These are phyloP conservation scores for Corythaixoides concolor DNA, from an alignment of 2,113 vertebrate genomes.

Conservation along the genomic window DNA sequence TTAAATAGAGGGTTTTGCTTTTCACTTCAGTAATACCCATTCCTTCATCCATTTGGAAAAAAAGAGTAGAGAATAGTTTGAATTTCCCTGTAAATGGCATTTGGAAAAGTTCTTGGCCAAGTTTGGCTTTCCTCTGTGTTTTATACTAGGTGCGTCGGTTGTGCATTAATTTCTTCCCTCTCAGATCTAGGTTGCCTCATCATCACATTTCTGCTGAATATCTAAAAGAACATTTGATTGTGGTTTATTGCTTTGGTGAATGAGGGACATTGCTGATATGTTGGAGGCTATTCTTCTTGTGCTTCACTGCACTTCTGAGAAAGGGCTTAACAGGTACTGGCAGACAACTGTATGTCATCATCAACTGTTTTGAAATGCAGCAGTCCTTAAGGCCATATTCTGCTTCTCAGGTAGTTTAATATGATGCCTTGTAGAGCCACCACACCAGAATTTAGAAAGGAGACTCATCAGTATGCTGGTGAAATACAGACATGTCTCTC, in stretches of 20 bases:
- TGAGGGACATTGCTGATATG: neutral
- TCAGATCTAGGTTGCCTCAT: slow-evolving; percentile 13
- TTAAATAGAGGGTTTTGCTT: slow-evolving; percentile 26
- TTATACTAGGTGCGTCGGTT: neutral
- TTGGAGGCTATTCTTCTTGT: slow-evolving; percentile 34
- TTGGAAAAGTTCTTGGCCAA: neutral
- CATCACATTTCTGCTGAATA: neutral
- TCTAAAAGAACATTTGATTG: slow-evolving; percentile 7
- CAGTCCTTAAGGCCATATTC: slow-evolving; percentile 52
- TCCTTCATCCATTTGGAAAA: neutral
- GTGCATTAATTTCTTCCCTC: neutral
- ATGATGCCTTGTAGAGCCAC: slow-evolving; percentile 33
- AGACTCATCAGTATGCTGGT: slow-evolving; percentile 61
- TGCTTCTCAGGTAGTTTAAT: slow-evolving; percentile 50
- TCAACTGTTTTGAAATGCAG: slow-evolving; percentile 56
- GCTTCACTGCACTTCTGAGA: slow-evolving; percentile 15
- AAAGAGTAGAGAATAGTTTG: neutral
- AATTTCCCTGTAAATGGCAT: neutral
- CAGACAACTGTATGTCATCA: slow-evolving; percentile 33
- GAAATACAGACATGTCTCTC: slow-evolving; percentile 47
- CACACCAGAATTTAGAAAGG: slow-evolving; percentile 31
- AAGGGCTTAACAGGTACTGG: slow-evolving; percentile 24
- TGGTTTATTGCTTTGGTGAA: slow-evolving; percentile 41
- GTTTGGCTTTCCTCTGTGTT: neutral
- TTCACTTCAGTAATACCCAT: neutral